phyloP scores from a whole-genome alignment of 1,140 invertebrate genomes.

The Hetaerina americana region DNA sequence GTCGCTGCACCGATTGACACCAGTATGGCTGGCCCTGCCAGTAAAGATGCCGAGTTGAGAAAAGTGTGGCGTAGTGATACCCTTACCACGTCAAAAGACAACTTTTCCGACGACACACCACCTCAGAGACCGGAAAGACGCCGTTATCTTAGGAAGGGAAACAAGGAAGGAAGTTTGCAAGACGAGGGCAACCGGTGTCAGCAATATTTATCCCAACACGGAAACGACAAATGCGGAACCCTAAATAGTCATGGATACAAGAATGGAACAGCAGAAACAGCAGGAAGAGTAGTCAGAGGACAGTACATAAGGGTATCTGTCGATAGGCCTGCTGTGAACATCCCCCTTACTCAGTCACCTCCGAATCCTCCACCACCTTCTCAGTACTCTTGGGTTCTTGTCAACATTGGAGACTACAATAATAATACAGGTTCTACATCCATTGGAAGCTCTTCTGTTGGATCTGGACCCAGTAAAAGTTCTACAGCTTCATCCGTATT shows the following conservation, averaged over 20 bases:
- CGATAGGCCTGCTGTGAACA: constrained; percentile 1
- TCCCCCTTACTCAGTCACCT: not conserved
- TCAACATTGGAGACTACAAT: constrained; percentile 5
- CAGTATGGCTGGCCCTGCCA: not conserved
- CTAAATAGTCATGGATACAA: not conserved
- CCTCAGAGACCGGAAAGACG: constrained; percentile 23
- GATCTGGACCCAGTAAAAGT: no score
- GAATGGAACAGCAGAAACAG: not conserved
- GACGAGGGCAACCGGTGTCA: not conserved
- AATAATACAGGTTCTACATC: not conserved
- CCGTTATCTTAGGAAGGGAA: constrained; percentile 16
- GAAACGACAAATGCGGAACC: not conserved
- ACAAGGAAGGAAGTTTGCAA: constrained; percentile 20
- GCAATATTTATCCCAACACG: no score
- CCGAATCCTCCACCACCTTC: not conserved
- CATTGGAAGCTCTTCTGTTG: not conserved
- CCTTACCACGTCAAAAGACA: not conserved
- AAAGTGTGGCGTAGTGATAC: constrained; percentile 6
- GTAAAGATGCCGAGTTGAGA: not conserved
- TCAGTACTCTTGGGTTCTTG: not conserved
- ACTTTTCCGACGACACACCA: not conserved
- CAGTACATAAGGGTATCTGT: constrained; percentile 23
- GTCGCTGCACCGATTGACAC: not conserved
- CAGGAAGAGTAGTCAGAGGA: constrained; percentile 21
- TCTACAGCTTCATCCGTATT: not conserved